These are phyloP conservation scores for Capricornis sumatraensis DNA, from an alignment of 2,113 vertebrate genomes.

Conservation along the genomic window DNA sequence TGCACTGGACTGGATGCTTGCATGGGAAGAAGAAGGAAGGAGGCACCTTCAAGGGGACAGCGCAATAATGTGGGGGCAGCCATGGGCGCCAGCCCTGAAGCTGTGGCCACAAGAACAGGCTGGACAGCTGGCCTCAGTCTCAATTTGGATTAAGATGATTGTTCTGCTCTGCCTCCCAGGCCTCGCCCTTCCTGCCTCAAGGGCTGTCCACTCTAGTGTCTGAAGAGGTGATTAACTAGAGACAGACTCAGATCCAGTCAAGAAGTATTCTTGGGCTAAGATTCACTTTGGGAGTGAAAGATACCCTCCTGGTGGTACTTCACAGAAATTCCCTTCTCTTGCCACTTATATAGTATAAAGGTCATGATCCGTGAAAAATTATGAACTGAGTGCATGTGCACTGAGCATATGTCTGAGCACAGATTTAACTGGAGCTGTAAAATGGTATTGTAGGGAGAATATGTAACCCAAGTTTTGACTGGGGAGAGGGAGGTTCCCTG, in stretches of 20 bases:
- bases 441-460: not conserved
- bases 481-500: not conserved
- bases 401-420: not conserved
- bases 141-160: conserved; percentile 49
- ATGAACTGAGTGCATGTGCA: not conserved
- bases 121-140: conserved; percentile 36
- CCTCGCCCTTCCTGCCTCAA: conserved; percentile 62
- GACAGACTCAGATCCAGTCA: not conserved
- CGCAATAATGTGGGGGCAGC: not conserved
- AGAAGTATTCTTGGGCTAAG: not conserved
- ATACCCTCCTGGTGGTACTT: not conserved
- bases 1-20: not conserved
- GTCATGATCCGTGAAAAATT: not conserved
- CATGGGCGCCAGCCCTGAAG: not conserved
- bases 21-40: conserved; percentile 25
- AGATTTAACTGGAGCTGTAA: not conserved
- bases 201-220: not conserved
- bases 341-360: not conserved
- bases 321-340: not conserved
- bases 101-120: conserved; percentile 22
- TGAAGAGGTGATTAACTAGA: conserved; percentile 32
- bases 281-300: not conserved
- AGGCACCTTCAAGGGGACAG: conserved; percentile 28
- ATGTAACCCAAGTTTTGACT: not conserved
- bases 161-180: conserved; percentile 43